Evolutionary conservation across 2,888 invertebrate genomes (phyloP), one percentile per base, ranked within the genome.

Genomic region (Agonum fuliginosum): DNA sequence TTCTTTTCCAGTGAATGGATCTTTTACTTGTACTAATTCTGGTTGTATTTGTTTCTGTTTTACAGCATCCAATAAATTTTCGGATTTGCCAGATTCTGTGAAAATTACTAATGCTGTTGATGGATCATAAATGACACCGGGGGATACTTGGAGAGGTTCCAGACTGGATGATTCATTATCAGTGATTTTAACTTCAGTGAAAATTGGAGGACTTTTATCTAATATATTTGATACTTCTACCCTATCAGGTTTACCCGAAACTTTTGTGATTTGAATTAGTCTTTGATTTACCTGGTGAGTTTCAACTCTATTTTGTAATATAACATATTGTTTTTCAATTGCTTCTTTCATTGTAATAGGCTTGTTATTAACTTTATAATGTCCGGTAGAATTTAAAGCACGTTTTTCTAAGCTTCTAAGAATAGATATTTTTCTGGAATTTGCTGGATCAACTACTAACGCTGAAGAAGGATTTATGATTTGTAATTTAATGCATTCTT

Each of bases 391-490:
- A 84, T 96, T 94, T 73, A 98, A 86, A 72, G 97, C 90, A 80
- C 91, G 91, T 82, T 93, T 93, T 81, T 95, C 94, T 79, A 98
- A 87, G 74, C 95, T 95, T 82, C 92, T 90, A 3, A 89, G 84
- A 10, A 97, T 85, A 2, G 93, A 88, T 14, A 94, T 86, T 84
- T 91, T 91, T 83, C 93, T 91, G 70, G 91, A 91, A 77, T 91
- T 92, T 80, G 89, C 91, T 0, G 94, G 93, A 85, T 97, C 96
- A 24, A 95, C 86, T 0, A 97, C 95, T 71, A 91, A 87, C 10
- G 95, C 96, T 0, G 97, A 97, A 80, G 92, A 89, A 12, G 94
- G 91, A 86, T 97, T 94, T 54, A 98, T 94, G 20, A 98, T 92
- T 84, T 94, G 93, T 78, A 96, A 89, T 82, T 93, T 92, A 48